Evolutionary conservation across 1,140 invertebrate species (phyloP), one percentile per base, ranked within the genome.

Genomic region (Macrotrachela quadricornifera): DNA sequence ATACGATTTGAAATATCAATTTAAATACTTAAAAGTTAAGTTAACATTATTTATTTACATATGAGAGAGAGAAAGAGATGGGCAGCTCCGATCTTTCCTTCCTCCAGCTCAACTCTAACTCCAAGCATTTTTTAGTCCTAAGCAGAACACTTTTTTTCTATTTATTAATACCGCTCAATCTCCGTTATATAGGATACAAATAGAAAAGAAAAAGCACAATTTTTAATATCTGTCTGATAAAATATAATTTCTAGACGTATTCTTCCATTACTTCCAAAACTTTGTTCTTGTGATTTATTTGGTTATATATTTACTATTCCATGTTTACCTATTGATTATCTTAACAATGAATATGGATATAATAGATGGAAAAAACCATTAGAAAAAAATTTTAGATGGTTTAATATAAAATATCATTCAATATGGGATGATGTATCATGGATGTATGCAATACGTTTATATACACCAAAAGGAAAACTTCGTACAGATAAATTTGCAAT

Each of bases 251-350:
- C 17, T 9, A 50, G 49, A 36, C 49, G 49, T 12, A 44, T 51
- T 37, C 44, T 51, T n/a, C 49, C 49, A 37, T 44, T 44, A 10
- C 44, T 51, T 45, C 41, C 44, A 3, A 44, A 51, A 16, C 21
- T 51, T 12, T 51, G 49, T 45, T 51, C 49, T n/a, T 41, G 41
- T 36, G 49, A 51, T 21, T 51, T 51, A 16, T 51, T 51, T 37
- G 44, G 44, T 36, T 44, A 36, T 51, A 44, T 38, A 45, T 51
- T 44, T 21, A 45, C 44, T 41, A 42, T 51, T 44, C 49, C 49
- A 37, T 51, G 49, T 51, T 41, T 38, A 38, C 49, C 49, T 8
- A 42, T 36, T 44, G 16, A 40, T 30, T 51, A 51, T 45, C 44
- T 51, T 14, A 44, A 51, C 14, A 51, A 12, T 37, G 49, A 51